Evolutionary conservation across 2,113 vertebrate species (phyloP).

Genomic region (Sula dactylatra): DNA sequence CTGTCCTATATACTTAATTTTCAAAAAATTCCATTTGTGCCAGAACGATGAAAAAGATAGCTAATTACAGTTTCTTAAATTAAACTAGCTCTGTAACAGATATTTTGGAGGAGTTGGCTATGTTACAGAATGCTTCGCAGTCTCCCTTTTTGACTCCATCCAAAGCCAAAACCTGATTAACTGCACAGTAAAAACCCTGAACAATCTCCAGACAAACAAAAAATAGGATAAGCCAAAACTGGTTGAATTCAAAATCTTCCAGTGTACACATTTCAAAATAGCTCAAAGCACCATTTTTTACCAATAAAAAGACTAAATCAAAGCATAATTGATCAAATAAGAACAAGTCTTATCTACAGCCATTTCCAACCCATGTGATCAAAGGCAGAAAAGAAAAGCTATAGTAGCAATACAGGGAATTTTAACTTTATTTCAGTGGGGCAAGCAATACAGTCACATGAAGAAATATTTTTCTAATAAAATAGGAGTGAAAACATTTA

Average conservation of each 20-base stretch:
- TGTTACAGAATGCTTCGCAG: background rate
- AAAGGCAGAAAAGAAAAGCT: background rate
- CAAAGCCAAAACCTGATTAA: constrained; percentile 19
- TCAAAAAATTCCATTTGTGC: background rate
- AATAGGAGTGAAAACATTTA: background rate
- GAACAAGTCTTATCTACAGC: background rate
- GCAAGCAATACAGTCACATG: background rate
- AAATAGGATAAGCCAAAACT: constrained; percentile 5
- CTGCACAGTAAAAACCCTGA: background rate
- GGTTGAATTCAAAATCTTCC: background rate
- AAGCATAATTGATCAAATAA: background rate
- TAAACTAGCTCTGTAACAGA: background rate
- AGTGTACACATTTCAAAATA: background rate
- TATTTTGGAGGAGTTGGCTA: background rate
- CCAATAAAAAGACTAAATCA: background rate
- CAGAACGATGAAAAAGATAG: fast-evolving
- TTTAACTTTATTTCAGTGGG: background rate
- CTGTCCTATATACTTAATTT: background rate
- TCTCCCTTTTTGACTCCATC: background rate
- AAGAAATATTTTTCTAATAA: background rate
- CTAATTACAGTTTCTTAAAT: constrained; percentile 24
- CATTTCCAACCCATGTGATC: background rate
- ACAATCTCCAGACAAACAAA: background rate
- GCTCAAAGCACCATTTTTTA: background rate
- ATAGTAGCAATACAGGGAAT: background rate